phyloP scores from a whole-genome alignment of 1,140 invertebrate genomes.

The Macrobrachium rosenbergii region DNA sequence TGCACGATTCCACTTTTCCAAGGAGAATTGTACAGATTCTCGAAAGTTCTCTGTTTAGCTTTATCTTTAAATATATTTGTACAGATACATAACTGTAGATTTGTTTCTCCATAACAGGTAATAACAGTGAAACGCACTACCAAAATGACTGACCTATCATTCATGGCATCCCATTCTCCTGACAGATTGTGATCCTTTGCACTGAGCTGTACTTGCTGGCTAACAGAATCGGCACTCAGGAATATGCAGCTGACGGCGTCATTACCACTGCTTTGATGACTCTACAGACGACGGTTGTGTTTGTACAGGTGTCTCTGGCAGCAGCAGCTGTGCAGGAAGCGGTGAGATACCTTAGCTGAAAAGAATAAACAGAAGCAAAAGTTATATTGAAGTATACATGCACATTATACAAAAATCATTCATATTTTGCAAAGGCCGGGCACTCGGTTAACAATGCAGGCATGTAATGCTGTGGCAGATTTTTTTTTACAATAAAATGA shows the following conservation, averaged over 20 bases:
- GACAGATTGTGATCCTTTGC: slow-evolving; percentile 30
- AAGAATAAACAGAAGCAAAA: not conserved
- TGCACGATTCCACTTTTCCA: no score
- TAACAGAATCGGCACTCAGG: slow-evolving; percentile 8
- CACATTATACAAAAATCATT: no score
- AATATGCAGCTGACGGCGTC: not conserved
- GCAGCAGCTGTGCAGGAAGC: slow-evolving; percentile 18
- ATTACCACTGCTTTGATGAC: not conserved
- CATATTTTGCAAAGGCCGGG: no score
- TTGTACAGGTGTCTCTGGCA: slow-evolving; percentile 20
- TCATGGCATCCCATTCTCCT: not conserved
- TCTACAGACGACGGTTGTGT: slow-evolving; percentile 18
- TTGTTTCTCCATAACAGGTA: not conserved
- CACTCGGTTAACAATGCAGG: no score
- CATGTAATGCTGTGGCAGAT: no score
- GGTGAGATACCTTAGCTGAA: not conserved
- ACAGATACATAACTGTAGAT: not conserved
- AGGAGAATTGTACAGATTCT: no score
- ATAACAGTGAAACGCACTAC: no score
- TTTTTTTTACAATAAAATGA: no score
- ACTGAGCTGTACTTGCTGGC: slow-evolving; percentile 34
- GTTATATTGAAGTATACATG: not conserved
- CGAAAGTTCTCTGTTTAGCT: no score
- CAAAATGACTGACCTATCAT: no score
- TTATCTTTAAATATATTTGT: no score